A percentile compares a stretch with the other conserved stretches of the same genome.
Evolutionary conservation across 2,113 vertebrate species (phyloP).

Genomic region (Chlamydotis undulata): DNA sequence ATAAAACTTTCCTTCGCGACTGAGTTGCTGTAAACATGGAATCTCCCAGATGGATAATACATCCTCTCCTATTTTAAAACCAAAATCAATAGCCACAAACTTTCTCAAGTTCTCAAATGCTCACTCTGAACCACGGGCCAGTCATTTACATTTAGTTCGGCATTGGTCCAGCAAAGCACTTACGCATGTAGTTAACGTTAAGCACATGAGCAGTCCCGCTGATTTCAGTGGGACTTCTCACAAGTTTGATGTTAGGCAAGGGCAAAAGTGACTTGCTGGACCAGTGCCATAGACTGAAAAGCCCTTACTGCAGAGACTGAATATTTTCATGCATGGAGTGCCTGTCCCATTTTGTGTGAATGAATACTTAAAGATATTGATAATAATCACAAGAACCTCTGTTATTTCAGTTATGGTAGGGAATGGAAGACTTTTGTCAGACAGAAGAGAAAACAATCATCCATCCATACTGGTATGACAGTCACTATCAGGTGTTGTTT

Average conservation of each 20-base stretch:
- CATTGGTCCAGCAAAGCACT: conserved; percentile 31
- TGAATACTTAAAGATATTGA: neutral
- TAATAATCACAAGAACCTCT: neutral
- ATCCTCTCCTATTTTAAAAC: neutral
- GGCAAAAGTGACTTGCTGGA: conserved; percentile 22
- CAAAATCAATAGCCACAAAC: neutral
- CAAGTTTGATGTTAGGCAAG: neutral
- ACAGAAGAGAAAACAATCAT: conserved; percentile 14
- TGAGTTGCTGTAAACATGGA: neutral
- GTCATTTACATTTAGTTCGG: neutral
- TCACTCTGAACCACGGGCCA: accelerated
- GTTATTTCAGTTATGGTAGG: neutral
- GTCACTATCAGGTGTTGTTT: conserved; percentile 22
- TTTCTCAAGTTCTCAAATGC: neutral
- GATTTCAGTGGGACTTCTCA: conserved; percentile 16
- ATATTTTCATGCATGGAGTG: neutral
- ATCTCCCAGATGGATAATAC: neutral
- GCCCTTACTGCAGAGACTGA: neutral
- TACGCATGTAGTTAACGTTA: neutral
- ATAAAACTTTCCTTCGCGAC: neutral
- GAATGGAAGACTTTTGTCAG: neutral
- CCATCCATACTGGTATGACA: neutral
- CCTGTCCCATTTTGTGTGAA: neutral
- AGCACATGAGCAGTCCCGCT: neutral
- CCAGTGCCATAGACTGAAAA: neutral